Evolutionary conservation across 2,888 invertebrate genomes (phyloP).

Genomic region (Globia sparganii): DNA sequence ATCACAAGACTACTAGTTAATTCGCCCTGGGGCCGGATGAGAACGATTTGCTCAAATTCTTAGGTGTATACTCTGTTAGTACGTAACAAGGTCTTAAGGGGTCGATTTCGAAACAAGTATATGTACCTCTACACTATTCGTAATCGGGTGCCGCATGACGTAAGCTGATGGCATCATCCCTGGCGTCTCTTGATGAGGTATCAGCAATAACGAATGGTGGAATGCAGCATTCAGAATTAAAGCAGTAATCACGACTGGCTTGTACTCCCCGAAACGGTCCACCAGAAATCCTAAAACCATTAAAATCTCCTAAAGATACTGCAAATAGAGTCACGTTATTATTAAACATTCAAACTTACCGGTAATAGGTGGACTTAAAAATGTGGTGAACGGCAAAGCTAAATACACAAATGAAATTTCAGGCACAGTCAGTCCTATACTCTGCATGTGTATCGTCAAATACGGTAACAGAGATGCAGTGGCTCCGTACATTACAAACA

Average conservation of each 20-base stretch:
- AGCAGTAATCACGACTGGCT: constrained; percentile 94
- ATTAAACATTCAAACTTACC: constrained; percentile 86
- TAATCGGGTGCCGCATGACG: constrained; percentile 93
- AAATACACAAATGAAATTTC: constrained; percentile 97
- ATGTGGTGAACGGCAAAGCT: constrained; percentile 96
- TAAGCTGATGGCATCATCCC: constrained; percentile 94
- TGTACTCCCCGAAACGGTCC: constrained; percentile 96
- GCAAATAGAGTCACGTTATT: constrained; percentile 17
- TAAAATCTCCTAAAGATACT: constrained; percentile 43
- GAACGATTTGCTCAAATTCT: constrained; percentile 89
- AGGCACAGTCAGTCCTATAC: constrained; percentile 95
- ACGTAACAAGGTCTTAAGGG: constrained; percentile 77
- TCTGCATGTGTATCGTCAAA: constrained; percentile 97
- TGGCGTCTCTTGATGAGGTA: constrained; percentile 95
- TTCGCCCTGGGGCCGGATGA: constrained; percentile 88
- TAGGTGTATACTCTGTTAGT: constrained; percentile 83
- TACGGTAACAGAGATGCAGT: constrained; percentile 96
- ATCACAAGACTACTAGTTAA: constrained; percentile 85
- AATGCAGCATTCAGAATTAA: constrained; percentile 94
- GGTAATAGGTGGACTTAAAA: constrained; percentile 95
- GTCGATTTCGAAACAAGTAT: constrained; percentile 76
- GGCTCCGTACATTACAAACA: constrained; percentile 96
- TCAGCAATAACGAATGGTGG: constrained; percentile 94
- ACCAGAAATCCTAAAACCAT: constrained; percentile 93
- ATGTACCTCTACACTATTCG: constrained; percentile 92